A percentile compares a stretch with the other conserved stretches of the same genome.
Evolutionary conservation across 2,113 vertebrate species (phyloP).

Genomic region (Illadopsis cleaveri): DNA sequence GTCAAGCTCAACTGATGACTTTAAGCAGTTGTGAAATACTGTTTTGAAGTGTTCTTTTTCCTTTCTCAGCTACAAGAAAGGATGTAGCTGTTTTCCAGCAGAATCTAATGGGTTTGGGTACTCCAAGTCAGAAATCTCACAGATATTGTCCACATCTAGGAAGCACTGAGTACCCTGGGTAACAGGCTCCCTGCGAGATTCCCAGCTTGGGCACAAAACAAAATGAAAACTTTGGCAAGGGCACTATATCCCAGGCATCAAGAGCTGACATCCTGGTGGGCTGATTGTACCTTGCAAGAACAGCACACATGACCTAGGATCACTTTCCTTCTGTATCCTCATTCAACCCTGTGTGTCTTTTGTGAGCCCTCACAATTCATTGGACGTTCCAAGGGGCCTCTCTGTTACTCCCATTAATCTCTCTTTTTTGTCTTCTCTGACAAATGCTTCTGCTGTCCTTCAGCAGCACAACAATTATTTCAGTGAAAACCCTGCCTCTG

Average conservation of each 20-base stretch:
- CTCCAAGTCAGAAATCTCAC: not conserved
- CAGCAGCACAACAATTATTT: not conserved
- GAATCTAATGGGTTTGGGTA: not conserved
- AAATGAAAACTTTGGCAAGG: not conserved
- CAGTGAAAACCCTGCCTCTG: not conserved
- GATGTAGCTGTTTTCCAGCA: not conserved
- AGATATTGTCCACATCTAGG: not conserved
- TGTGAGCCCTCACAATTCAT: not conserved
- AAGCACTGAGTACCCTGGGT: not conserved
- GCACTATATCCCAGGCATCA: not conserved
- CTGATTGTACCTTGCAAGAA: not conserved
- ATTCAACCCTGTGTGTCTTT: not conserved
- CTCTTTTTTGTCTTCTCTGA: not conserved
- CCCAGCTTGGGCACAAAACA: not conserved
- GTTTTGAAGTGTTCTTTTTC: not conserved
- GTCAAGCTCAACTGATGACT: not conserved
- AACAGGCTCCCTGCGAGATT: not conserved
- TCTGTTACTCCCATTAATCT: not conserved
- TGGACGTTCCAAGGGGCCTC: not conserved
- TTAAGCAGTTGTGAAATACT: not conserved
- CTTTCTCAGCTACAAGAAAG: not conserved
- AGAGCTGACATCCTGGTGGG: not conserved
- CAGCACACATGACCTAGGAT: not conserved
- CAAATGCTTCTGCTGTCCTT: not conserved
- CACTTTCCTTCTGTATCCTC: constrained; percentile 12